Evolutionary conservation across 2,888 invertebrate genomes (phyloP).

Genomic region (Cerastoderma edule): DNA sequence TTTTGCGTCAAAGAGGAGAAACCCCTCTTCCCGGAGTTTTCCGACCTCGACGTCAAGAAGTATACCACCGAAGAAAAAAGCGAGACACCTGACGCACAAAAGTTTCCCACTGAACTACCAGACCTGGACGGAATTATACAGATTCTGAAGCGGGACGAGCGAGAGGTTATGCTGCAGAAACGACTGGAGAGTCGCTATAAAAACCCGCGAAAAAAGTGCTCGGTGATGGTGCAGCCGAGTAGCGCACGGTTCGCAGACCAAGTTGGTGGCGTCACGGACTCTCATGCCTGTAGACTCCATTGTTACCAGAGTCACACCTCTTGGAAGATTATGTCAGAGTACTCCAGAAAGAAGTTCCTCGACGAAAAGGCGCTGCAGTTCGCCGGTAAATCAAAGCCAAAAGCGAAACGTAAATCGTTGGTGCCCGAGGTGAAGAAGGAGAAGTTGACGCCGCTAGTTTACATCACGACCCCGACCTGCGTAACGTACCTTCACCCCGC

Average conservation of each 20-base stretch:
- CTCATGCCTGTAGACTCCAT: constrained; percentile 53
- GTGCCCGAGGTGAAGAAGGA: not conserved
- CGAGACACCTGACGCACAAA: not conserved
- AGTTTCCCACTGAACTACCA: constrained; percentile 39
- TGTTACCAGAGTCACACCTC: constrained; percentile 31
- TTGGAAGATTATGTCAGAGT: constrained; percentile 29
- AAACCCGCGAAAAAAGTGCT: not conserved
- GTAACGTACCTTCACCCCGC: constrained; percentile 46
- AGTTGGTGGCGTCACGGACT: constrained; percentile 61
- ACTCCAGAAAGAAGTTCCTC: constrained; percentile 27
- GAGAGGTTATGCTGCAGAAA: not conserved
- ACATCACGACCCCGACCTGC: constrained; percentile 40
- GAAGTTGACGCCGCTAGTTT: constrained; percentile 43
- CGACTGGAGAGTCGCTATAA: not conserved
- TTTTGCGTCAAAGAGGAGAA: not conserved
- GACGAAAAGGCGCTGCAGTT: constrained; percentile 12
- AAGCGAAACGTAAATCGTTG: constrained; percentile 22
- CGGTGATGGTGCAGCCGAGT: constrained; percentile 8
- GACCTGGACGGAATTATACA: constrained; percentile 52
- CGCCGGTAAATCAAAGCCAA: constrained; percentile 29
- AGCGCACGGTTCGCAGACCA: constrained; percentile 37
- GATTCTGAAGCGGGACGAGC: constrained; percentile 50
- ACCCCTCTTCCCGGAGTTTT: constrained; percentile 38
- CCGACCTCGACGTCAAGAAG: constrained; percentile 46
- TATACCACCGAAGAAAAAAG: constrained; percentile 28